Percentiles rank a stretch among this genome's conserved stretches.
Evolutionary conservation across 2,888 invertebrate genomes (phyloP).

Genomic region (Philonicus albiceps): DNA sequence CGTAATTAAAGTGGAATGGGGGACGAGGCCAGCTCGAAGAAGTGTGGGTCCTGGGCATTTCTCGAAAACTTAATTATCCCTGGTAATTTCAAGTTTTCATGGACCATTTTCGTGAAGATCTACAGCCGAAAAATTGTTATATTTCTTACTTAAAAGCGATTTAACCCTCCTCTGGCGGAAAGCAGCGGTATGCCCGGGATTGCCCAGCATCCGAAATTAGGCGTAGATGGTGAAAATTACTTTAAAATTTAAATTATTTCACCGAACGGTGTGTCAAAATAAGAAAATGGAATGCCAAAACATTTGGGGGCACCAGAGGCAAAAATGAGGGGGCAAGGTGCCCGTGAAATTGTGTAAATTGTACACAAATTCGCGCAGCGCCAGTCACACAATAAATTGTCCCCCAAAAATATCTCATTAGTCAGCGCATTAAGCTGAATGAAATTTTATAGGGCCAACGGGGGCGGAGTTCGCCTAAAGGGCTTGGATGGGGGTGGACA

Average conservation of each 20-base stretch:
- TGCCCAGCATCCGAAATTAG: background rate
- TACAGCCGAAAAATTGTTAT: slow-evolving; percentile 10
- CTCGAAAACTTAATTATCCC: slow-evolving; percentile 15
- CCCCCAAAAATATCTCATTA: slow-evolving; percentile 34
- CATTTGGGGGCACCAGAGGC: background rate
- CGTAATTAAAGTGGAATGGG: slow-evolving; percentile 5
- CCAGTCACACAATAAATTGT: slow-evolving; percentile 33
- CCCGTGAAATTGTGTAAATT: slow-evolving; percentile 21
- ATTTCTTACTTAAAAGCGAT: slow-evolving; percentile 27
- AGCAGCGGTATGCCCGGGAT: background rate
- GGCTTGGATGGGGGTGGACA: background rate
- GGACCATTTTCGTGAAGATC: background rate
- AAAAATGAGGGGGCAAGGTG: background rate
- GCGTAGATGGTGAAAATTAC: background rate
- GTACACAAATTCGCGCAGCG: slow-evolving; percentile 12
- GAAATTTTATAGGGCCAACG: slow-evolving; percentile 22
- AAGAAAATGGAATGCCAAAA: background rate
- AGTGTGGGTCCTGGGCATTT: background rate
- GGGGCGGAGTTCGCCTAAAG: background rate
- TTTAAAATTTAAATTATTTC: slow-evolving; percentile 21
- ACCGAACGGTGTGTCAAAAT: slow-evolving; percentile 4
- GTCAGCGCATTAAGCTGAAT: slow-evolving; percentile 21
- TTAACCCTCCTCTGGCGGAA: background rate
- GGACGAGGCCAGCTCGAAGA: background rate
- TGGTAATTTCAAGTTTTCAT: slow-evolving; percentile 16